Evolutionary conservation across 2,888 invertebrate species (phyloP).

Genomic region (Aricia artaxerxes): DNA sequence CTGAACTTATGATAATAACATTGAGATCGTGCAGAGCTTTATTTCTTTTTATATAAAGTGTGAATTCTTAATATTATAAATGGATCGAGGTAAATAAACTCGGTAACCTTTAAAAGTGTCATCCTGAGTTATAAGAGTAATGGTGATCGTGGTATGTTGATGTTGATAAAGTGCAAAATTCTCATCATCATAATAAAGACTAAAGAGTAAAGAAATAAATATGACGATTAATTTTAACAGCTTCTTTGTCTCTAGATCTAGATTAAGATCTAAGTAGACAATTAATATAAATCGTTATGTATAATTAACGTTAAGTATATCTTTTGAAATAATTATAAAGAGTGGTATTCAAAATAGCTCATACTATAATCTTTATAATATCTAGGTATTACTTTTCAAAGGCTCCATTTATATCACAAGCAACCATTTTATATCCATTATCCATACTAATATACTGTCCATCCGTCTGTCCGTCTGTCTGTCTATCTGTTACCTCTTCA

Average conservation of each 20-base stretch:
- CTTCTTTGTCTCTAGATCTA: background rate
- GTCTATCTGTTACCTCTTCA: too few species aligned
- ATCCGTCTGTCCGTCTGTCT: too few species aligned
- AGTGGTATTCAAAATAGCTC: too few species aligned
- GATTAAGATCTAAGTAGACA: background rate
- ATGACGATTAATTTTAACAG: background rate
- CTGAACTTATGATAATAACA: background rate
- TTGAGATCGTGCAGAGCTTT: background rate
- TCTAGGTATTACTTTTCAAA: too few species aligned
- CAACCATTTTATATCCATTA: too few species aligned
- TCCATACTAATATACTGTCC: too few species aligned
- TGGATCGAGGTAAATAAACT: background rate
- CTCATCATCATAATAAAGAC: background rate
- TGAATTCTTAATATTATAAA: background rate
- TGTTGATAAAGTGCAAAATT: background rate
- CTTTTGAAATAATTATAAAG: too few species aligned
- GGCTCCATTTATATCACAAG: too few species aligned
- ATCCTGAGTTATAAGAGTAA: background rate
- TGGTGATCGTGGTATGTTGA: background rate
- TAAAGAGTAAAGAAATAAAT: background rate
- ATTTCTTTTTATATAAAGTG: background rate
- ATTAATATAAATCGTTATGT: too few species aligned
- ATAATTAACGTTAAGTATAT: too few species aligned
- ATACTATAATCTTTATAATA: too few species aligned
- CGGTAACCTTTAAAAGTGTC: background rate